phyloP scores from a whole-genome alignment of 2,113 vertebrate genomes.

The Bothrops jararaca region DNA sequence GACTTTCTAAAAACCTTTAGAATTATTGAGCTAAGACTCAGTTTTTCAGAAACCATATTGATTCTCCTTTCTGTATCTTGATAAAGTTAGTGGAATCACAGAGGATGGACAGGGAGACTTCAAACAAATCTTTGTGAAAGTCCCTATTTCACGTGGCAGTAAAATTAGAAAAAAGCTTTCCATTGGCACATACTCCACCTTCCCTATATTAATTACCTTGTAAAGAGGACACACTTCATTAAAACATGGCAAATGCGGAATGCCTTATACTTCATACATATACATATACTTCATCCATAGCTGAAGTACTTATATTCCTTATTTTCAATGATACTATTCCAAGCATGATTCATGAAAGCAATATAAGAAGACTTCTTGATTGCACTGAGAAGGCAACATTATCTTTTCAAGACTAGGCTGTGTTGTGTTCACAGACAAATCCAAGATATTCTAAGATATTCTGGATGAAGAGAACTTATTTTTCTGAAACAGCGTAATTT shows the following conservation, averaged over 20 bases:
- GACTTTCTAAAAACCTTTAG: too few species aligned
- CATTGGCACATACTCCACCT: background rate
- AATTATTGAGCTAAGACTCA: background rate
- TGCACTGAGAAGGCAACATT: background rate
- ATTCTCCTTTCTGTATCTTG: background rate
- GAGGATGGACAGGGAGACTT: background rate
- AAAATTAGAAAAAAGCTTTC: background rate
- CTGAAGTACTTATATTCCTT: background rate
- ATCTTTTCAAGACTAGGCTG: background rate
- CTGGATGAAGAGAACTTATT: constrained; percentile 31
- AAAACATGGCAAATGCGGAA: background rate
- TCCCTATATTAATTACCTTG: background rate
- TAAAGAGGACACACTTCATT: background rate
- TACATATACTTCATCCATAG: background rate
- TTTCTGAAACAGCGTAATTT: constrained; percentile 26
- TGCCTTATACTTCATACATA: background rate
- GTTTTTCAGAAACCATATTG: background rate
- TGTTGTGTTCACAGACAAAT: background rate
- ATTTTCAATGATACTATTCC: background rate
- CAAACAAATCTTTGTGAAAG: background rate
- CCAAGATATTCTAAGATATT: background rate
- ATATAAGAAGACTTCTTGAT: background rate
- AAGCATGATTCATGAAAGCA: background rate
- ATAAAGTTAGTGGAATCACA: background rate
- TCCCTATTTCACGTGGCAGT: background rate